These are phyloP conservation scores for Dysmachus trigonus DNA, from an alignment of 2,888 invertebrate genomes.

Conservation along the genomic window DNA sequence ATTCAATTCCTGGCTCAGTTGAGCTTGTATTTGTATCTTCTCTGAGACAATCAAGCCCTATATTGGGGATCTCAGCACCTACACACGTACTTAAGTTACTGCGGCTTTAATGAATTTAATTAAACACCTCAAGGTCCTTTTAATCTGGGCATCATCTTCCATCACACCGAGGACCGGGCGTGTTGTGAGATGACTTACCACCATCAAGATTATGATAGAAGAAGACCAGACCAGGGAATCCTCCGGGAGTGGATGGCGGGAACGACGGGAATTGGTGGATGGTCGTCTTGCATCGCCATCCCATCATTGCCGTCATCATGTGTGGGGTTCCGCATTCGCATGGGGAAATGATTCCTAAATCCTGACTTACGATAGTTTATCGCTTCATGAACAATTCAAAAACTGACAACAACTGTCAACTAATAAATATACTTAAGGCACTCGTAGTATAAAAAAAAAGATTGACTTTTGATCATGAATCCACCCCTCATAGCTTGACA, in stretches of 20 bases:
- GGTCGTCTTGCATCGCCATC: not conserved
- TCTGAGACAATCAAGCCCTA: not conserved
- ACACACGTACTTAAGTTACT: not conserved
- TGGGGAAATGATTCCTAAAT: not conserved
- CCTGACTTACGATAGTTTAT: not conserved
- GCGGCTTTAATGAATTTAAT: slow-evolving; percentile 34
- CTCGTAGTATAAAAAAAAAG: not conserved
- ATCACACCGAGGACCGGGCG: not conserved
- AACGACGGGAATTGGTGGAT: not conserved
- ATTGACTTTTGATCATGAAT: not conserved
- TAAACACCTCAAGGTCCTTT: slow-evolving; percentile 32
- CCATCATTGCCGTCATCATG: not conserved
- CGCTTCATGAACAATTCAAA: not conserved
- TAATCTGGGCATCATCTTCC: slow-evolving; percentile 1
- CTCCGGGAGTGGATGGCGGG: not conserved
- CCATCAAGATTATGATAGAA: not conserved
- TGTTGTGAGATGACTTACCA: not conserved
- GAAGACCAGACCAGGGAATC: not conserved
- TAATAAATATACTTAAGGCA: not conserved
- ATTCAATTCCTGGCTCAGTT: not conserved
- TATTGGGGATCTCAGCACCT: not conserved
- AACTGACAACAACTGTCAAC: not conserved
- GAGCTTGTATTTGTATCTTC: not conserved
- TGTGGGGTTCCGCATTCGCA: not conserved
- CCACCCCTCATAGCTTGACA: too few species aligned